These are phyloP conservation scores for Adoxophyes honmai DNA, from an alignment of 1,140 invertebrate species.

Conservation along the genomic window DNA sequence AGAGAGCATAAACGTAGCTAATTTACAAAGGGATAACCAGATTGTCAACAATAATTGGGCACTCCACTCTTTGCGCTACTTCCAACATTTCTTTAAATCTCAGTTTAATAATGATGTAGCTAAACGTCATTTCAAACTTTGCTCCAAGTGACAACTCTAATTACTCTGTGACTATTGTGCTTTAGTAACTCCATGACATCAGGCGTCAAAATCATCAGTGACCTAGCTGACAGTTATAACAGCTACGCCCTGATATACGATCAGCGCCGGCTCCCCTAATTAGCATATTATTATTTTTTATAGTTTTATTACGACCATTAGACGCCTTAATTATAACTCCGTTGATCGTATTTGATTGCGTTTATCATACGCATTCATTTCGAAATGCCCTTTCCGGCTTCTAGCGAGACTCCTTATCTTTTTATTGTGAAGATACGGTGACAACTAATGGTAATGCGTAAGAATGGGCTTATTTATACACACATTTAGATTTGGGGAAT, in stretches of 20 bases:
- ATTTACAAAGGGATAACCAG: too few species aligned
- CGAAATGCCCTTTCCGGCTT: background rate
- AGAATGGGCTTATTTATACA: background rate
- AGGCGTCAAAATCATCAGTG: too few species aligned
- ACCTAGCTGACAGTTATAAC: background rate
- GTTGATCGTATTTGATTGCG: constrained; percentile 12
- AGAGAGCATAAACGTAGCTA: too few species aligned
- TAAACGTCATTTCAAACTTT: too few species aligned
- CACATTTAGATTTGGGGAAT: background rate
- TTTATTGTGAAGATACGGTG: background rate
- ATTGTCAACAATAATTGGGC: too few species aligned
- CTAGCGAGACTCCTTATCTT: background rate
- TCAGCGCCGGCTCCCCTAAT: background rate
- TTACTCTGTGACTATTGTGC: too few species aligned
- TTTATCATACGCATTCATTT: constrained; percentile 2
- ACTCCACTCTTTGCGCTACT: too few species aligned
- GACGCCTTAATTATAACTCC: constrained; percentile 9
- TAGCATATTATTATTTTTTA: constrained; percentile 17
- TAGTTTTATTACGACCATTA: constrained; percentile 16
- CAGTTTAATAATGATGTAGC: too few species aligned
- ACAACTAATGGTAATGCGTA: constrained; percentile 1
- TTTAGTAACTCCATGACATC: too few species aligned
- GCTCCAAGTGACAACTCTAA: too few species aligned
- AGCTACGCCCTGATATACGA: background rate
- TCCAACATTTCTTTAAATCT: too few species aligned